Evolutionary conservation across 2,888 invertebrate species (phyloP).

Genomic region (Cataglyphis cursor): DNA sequence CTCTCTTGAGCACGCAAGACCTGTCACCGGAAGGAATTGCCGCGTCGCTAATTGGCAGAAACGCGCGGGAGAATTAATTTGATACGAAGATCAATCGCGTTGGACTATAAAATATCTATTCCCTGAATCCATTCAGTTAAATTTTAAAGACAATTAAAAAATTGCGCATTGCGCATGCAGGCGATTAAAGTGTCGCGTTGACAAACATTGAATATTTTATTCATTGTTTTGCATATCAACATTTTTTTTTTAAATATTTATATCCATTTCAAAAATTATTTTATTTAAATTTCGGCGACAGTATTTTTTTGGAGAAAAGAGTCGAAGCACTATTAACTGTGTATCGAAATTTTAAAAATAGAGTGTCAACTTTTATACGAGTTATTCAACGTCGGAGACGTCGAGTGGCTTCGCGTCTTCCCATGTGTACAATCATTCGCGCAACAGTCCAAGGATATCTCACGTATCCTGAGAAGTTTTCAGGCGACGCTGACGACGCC

Average conservation of each 20-base stretch:
- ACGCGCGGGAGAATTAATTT: slow-evolving; percentile 27
- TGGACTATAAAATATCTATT: background rate
- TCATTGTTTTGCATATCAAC: background rate
- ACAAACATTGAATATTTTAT: background rate
- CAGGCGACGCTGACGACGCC: slow-evolving; percentile 27
- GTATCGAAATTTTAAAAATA: background rate
- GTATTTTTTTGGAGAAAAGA: background rate
- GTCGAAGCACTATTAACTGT: background rate
- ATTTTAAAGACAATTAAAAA: slow-evolving; percentile 1
- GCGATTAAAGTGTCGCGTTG: background rate
- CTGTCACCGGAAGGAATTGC: slow-evolving; percentile 4
- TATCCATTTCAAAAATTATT: background rate
- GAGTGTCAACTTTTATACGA: background rate
- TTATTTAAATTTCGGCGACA: background rate
- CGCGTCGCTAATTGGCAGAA: slow-evolving; percentile 37
- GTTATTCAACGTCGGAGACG: background rate
- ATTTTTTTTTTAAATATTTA: background rate
- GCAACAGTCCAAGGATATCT: slow-evolving; percentile 38
- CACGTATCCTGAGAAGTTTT: slow-evolving; percentile 48
- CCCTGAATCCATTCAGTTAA: slow-evolving; percentile 9
- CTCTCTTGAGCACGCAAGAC: slow-evolving; percentile 17
- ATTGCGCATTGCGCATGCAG: background rate
- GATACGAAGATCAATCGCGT: background rate
- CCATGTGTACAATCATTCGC: slow-evolving; percentile 29
- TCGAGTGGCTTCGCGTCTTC: background rate